These are phyloP conservation scores for Cheilosia grossa DNA, from an alignment of 2,888 invertebrate genomes.

Conservation along the genomic window DNA sequence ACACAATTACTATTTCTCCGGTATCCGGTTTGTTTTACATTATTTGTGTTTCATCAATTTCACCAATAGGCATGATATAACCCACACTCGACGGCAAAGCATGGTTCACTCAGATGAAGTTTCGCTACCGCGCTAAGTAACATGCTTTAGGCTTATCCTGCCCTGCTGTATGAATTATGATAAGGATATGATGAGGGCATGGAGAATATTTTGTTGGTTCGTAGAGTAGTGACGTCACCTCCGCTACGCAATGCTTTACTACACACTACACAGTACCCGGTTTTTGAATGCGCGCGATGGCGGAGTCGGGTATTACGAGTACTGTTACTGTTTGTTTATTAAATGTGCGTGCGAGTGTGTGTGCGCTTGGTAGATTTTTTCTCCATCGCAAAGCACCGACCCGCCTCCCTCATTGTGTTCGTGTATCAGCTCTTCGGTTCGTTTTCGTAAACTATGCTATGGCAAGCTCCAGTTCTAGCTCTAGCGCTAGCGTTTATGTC, in stretches of 20 bases:
- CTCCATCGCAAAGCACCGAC: no score
- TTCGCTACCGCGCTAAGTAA: not conserved
- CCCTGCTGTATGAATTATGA: no score
- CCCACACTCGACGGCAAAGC: not conserved
- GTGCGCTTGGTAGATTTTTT: not conserved
- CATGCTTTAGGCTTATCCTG: no score
- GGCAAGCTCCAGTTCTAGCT: not conserved
- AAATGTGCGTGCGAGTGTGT: slow-evolving; percentile 53
- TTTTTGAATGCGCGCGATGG: not conserved
- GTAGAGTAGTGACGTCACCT: not conserved
- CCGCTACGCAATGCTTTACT: not conserved
- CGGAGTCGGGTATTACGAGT: not conserved
- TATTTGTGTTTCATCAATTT: not conserved
- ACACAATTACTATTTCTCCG: not conserved
- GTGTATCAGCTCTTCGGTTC: no score
- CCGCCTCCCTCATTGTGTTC: no score
- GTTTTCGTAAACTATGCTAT: not conserved
- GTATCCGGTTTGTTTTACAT: no score
- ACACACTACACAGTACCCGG: not conserved
- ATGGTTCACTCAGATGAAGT: not conserved
- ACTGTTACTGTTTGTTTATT: slow-evolving; percentile 49
- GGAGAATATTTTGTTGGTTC: not conserved
- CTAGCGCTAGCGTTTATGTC: not conserved
- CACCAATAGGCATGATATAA: not conserved
- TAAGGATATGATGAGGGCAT: no score